Conservation (phyloP, 2,797 vertebrate species). For the Pseudomugil tenellus region DNA sequence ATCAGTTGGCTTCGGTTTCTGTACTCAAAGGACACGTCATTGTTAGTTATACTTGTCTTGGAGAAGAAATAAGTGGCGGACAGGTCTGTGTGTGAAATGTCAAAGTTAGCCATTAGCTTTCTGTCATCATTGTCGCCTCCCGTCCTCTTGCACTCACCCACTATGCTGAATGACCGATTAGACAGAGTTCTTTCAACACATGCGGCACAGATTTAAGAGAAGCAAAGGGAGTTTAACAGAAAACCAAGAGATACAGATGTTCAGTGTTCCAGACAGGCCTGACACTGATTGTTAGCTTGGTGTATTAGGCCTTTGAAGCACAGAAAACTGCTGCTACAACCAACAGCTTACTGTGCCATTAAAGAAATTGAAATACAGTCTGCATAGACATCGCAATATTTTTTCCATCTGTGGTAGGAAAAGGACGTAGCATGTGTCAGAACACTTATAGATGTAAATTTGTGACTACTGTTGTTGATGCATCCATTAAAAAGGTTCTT, state of each 20-base stretch:
- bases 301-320: neutral
- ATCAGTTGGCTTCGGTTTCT: neutral
- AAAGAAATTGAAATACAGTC: slow-evolving; percentile 14
- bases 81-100: no score
- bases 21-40: neutral
- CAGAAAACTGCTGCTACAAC: slow-evolving; percentile 29
- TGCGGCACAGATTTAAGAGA: no score
- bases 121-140: no score
- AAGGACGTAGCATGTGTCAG: neutral
- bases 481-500: slow-evolving; percentile 17
- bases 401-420: slow-evolving; percentile 18
- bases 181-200: no score
- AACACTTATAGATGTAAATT: neutral
- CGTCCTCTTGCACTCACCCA: no score
- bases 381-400: slow-evolving; percentile 6
- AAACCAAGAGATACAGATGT: no score
- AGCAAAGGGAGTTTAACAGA: no score
- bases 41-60: neutral
- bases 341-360: slow-evolving; percentile 7
- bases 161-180: no score
- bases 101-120: no score
- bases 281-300: neutral
- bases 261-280: no score
- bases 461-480: slow-evolving; percentile 3
- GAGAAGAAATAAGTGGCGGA: neutral